Percentiles rank a stretch among this genome's conserved stretches.
Evolutionary conservation across 2,113 vertebrate genomes (phyloP).

Genomic region (Progne subis): DNA sequence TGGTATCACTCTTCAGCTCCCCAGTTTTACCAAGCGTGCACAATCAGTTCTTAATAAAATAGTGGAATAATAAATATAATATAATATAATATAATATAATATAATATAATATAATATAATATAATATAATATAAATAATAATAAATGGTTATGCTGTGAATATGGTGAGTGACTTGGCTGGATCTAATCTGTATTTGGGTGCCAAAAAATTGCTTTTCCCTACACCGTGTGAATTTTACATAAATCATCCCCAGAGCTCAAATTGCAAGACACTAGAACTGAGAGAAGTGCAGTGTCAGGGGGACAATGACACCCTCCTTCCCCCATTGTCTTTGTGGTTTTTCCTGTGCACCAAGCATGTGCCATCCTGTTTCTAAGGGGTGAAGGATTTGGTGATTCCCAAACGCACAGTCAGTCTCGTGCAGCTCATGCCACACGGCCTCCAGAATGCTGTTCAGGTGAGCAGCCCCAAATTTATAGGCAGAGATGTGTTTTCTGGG

Average conservation of each 20-base stretch:
- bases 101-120: too few species aligned
- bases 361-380: neutral
- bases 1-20: neutral
- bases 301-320: neutral
- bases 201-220: neutral
- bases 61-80: neutral
- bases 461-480: neutral
- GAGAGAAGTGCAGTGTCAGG: neutral
- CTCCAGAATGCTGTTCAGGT: neutral
- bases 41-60: neutral
- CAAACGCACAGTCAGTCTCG: accelerated
- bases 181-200: neutral
- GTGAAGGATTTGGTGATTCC: neutral
- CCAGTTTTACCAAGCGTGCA: neutral
- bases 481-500: neutral
- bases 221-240: neutral
- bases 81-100: too few species aligned
- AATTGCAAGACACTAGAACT: neutral
- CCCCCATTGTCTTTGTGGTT: accelerated
- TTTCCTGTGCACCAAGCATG: neutral
- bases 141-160: neutral
- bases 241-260: neutral
- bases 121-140: too few species aligned
- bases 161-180: neutral
- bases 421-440: neutral